These are phyloP conservation scores for Coccyzus lansbergi DNA, from an alignment of 2,797 vertebrate genomes.

Conservation along the genomic window DNA sequence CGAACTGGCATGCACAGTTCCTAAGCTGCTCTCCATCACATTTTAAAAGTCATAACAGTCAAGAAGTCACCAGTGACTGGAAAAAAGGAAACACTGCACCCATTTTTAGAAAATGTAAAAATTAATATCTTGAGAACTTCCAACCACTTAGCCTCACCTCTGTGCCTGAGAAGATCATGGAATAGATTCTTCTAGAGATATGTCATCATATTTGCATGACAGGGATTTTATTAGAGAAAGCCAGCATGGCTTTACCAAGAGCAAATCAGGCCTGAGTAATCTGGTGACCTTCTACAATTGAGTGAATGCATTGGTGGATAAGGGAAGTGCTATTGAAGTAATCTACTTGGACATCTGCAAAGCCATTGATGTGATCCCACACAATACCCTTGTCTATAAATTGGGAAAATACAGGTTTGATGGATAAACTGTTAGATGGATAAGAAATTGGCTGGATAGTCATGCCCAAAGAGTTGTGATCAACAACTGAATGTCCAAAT, in stretches of 20 bases:
- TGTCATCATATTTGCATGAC: neutral
- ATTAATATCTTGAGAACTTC: neutral
- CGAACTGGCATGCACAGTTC: neutral
- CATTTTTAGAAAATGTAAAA: neutral
- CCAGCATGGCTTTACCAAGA: neutral
- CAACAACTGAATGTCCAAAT: neutral
- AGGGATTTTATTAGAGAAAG: neutral
- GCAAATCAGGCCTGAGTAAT: neutral
- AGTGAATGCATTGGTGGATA: neutral
- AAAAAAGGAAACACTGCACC: neutral
- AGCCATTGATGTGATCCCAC: neutral
- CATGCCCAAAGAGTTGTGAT: neutral
- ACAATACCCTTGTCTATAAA: neutral
- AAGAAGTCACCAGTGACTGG: neutral
- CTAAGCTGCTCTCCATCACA: neutral
- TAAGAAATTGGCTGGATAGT: neutral
- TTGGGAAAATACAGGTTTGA: neutral
- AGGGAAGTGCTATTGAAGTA: neutral
- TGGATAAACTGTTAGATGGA: neutral
- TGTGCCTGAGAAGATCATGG: neutral
- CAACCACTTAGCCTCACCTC: neutral
- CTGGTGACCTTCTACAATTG: neutral
- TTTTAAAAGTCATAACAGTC: neutral
- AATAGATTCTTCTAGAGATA: neutral
- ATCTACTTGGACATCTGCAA: neutral